Evolutionary conservation across 2,888 invertebrate species (phyloP).

Genomic region (Gonocerus acuteangulatus): DNA sequence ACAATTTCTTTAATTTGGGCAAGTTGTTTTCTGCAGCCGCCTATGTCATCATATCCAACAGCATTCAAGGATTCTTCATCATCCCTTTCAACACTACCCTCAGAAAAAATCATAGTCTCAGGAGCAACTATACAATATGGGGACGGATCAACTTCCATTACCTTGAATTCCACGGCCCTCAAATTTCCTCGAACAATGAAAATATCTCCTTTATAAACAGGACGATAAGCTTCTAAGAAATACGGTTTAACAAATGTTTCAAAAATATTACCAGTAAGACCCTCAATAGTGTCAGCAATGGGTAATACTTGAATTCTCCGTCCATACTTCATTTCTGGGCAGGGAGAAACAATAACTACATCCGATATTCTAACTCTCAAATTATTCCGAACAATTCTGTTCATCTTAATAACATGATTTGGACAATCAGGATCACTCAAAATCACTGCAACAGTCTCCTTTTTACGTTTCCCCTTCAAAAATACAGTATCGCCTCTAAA

Average conservation of each 20-base stretch:
- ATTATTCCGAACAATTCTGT: slow-evolving; percentile 91
- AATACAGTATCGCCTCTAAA: slow-evolving; percentile 96
- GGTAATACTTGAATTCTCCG: slow-evolving; percentile 95
- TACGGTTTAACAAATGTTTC: slow-evolving; percentile 98
- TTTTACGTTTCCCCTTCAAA: slow-evolving; percentile 91
- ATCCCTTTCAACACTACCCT: slow-evolving; percentile 98
- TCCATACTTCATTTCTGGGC: slow-evolving; percentile 94
- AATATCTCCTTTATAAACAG: slow-evolving; percentile 94
- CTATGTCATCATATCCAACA: slow-evolving; percentile 98
- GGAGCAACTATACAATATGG: slow-evolving; percentile 98
- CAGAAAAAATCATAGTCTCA: slow-evolving; percentile 96
- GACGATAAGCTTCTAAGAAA: slow-evolving; percentile 96
- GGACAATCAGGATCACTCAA: slow-evolving; percentile 90
- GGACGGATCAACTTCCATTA: slow-evolving; percentile 93
- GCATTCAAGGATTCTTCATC: slow-evolving; percentile 96
- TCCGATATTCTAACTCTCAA: slow-evolving; percentile 89
- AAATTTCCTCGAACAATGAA: slow-evolving; percentile 96
- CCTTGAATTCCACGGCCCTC: slow-evolving; percentile 98
- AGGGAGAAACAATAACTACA: slow-evolving; percentile 86
- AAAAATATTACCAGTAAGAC: slow-evolving; percentile 88
- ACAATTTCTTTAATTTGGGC: slow-evolving; percentile 99
- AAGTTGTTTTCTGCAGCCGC: slow-evolving; percentile 94
- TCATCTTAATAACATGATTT: slow-evolving; percentile 96
- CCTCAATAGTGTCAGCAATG: slow-evolving; percentile 90
- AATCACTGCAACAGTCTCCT: slow-evolving; percentile 96